phyloP scores from a whole-genome alignment of 2,797 vertebrate genomes.

The Paedocypris micromegethes region DNA sequence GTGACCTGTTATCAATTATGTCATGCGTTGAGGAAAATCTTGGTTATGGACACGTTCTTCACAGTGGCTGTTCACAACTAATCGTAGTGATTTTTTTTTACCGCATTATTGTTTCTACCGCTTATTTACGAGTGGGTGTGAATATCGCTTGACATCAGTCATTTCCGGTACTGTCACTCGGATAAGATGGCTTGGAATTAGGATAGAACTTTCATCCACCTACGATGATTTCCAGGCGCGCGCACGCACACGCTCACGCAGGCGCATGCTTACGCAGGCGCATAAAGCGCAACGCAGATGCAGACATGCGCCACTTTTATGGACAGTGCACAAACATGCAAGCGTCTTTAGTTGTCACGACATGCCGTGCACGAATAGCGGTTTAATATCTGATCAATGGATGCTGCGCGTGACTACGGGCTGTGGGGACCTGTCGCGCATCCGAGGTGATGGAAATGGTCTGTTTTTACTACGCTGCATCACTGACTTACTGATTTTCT shows the following conservation, averaged over 20 bases:
- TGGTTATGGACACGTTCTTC: background rate
- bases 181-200: conserved; percentile 30
- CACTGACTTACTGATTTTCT: conserved; percentile 13
- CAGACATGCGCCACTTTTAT: conserved; percentile 26
- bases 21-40: background rate
- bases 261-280: conserved; percentile 14
- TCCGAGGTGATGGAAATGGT: conserved; percentile 5
- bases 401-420: background rate
- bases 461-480: conserved; percentile 24
- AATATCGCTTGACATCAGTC: conserved; percentile 22
- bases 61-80: background rate
- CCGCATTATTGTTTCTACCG: conserved; percentile 1
- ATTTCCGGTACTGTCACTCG: conserved; percentile 22
- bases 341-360: conserved; percentile 26
- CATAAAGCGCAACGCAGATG: conserved; percentile 32
- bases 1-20: conserved; percentile 10
- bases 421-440: conserved; percentile 10
- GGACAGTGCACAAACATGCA: conserved; percentile 26
- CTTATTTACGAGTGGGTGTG: conserved; percentile 25
- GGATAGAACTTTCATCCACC: conserved; percentile 42
- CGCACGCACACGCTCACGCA: conserved; percentile 14
- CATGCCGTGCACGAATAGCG: conserved; percentile 1
- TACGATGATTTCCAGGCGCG: conserved; percentile 31
- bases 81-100: conserved; percentile 8
- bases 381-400: background rate